Evolutionary conservation across 2,113 vertebrate genomes (phyloP), one percentile per base, ranked within the genome.

Genomic region (Sinocyclocheilus anshuiensis): DNA sequence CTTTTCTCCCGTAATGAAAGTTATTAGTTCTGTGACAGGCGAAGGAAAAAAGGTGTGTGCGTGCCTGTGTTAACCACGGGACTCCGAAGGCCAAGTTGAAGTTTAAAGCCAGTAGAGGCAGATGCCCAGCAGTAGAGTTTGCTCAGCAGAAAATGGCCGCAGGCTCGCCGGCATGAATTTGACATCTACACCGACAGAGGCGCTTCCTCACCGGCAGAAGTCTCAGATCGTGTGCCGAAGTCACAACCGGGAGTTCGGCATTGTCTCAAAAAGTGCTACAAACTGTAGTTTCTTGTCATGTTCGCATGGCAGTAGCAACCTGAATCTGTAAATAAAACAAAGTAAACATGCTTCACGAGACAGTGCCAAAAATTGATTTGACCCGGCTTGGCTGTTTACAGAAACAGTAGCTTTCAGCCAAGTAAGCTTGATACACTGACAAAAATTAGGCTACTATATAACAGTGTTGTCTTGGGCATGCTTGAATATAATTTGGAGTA

Each of bases 111-210:
- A 69, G 72, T 10, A 59, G 76, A 67, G 63, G 71, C 75, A 57
- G 83, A 67, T 29, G 67, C 90, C 85, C 74, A 67, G 39, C 61
- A 55, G 86, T 81, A 78, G 24, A 88, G 86, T 88, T 45, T 86
- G 75, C 89, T 94, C 94, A 95, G 95, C 96, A 96, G 95, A 97
- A 97, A 97, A 97, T 97, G 97, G 97, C 97, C 91, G 91, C 90
- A 90, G 91, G 91, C 92, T 90, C 93, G 92, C 93, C 92, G 94
- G 92, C 90, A 86, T 94, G 94, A 95, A 95, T 93, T 94, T 95
- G 93, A 92, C 91, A 90, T 83, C 91, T 65, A 93, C 90, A 89
- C 95, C 92, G 91, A 86, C 86, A 93, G 92, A 92, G 93, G 96
- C 94, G 94, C 93, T 91, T 87, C 92, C 87, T 87, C 84, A 90